Base-by-base conservation (phyloP, 1,140 invertebrate genomes). In the Varroa destructor region DNA sequence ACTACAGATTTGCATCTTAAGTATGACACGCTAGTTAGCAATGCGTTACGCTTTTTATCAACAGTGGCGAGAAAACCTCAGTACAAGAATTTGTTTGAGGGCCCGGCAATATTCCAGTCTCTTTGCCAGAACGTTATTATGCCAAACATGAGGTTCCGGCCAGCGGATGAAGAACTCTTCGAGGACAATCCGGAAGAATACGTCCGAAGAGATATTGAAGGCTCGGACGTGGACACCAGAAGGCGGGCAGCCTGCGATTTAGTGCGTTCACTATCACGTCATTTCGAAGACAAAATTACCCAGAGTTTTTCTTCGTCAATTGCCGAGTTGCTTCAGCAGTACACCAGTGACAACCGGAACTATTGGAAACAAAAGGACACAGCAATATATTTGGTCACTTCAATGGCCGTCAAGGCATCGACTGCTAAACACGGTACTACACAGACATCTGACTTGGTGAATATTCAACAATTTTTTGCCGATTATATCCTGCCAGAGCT, bases 141-240 rank as follows among this genome's bases (percentile, higher is more conserved):
- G 74, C 94, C 95, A 0, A 99, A 98, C 79, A 93, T 98, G 86
- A 88, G 96, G 80, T 94, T 99, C 75, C 83, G 94, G 85, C 90
- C 87, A 71, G 89, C 89, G 0, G 96, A 99, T 82, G 88, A 91
- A 80, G 95, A 98, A 81, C 78, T 95, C 54, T 98, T 97, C 81
- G 91, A 96, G 80, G 93, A 97, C 78, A 97, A 97, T 80, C 90
- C 94, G 0, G 95, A 98, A 79, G 95, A 99, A 81, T 99, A 97
- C 77, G 96, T 97, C 73, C 82, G 93, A 55, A 83, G 92, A 64
- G 96, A 99, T 81, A 93, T 99, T 74, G 95, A 99, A 83, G 95
- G 95, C 4, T 95, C 93, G n/a, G 95, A 99, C 81, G 87, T 96
- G 51, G 93, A 97, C 78, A 99, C 96, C 0, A 82, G 95, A 72